Evolutionary conservation across 2,888 invertebrate species (phyloP), one percentile per base, ranked within the genome.

Genomic region (Nephrocerus scutellatus): DNA sequence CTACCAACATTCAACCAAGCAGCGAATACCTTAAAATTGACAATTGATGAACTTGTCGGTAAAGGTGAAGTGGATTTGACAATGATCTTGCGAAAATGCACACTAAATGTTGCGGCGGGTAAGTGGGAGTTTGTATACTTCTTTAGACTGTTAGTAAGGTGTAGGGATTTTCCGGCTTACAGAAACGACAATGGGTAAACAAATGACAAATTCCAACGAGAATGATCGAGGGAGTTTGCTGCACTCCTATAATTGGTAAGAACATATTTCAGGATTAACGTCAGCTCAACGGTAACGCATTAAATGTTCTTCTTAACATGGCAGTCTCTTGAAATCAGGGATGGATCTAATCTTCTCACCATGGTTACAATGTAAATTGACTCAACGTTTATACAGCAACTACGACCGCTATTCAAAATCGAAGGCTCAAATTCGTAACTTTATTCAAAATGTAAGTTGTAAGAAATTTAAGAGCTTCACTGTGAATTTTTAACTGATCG

Each of bases 161-260:
- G n/a, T n/a, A n/a, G n/a, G n/a, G n/a, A n/a, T n/a, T n/a, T n/a
- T n/a, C n/a, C n/a, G n/a, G n/a, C n/a, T n/a, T n/a, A n/a, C n/a
- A 63, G 63, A 59, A 47, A 66, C 63, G 1, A 65, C 65, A 8
- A 66, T 66, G 66, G 65, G 66, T 0, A 55, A 49, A 26, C 54
- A 57, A 34, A 52, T 51, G 7, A 39, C 46, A 5, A 48, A 50
- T 2, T 54, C 49, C 7, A 37, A 42, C 8, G 42, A 34, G 20
- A n/a, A n/a, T n/a, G n/a, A n/a, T n/a, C n/a, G n/a, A n/a, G n/a
- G n/a, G n/a, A n/a, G n/a, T n/a, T n/a, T n/a, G n/a, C n/a, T n/a
- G n/a, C n/a, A n/a, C n/a, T n/a, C n/a, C n/a, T n/a, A n/a, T n/a
- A n/a, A n/a, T n/a, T n/a, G n/a, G n/a, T n/a, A n/a, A n/a, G n/a